Base-by-base conservation (phyloP, 2,888 invertebrate species). In the Tenthredo notha region DNA sequence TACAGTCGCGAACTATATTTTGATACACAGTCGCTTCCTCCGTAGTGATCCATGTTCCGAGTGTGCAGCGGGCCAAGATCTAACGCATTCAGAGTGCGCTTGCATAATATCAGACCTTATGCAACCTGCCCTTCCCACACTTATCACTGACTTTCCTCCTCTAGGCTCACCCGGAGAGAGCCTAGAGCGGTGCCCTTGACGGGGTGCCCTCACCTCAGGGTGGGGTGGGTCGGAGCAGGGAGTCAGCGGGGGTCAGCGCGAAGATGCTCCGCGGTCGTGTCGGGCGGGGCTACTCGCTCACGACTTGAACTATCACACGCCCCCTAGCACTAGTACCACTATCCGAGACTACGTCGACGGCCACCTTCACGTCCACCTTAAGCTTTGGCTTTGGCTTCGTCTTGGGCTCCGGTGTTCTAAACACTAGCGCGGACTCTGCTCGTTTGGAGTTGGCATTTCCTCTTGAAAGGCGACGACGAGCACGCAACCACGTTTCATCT, bases 231-330 rank as follows among this genome's bases (percentile, higher is more conserved):
- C 89, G 88, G 86, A 88, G 90, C 91, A 91, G 88, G 89, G 91
- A 93, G 93, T 92, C 92, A 93, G 93, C 92, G 92, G 92, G 93
- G 93, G 93, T 93, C 92, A 93, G 92, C 91, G 90, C 91, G 92
- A 90, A 93, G 93, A 93, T 92, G 92, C 92, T 91, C 92, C 91
- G 90, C 91, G 92, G 92, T 92, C 92, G 93, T 92, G 93, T 93
- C 93, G 93, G 93, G 93, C 93, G 93, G 93, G 93, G 93, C 93
- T 92, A 93, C 91, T 90, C 91, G 92, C 94, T 94, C 95, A 95
- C 95, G 94, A 94, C 93, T 94, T 95, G 94, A 95, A 94, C 95
- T 95, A 95, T 95, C 94, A 94, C 95, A 95, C 95, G 95, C 94
- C 94, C 94, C 93, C 89, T 88, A 83, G 83, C 93, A 92, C 93